A percentile compares a stretch with the other conserved stretches of the same genome.
phyloP scores from a whole-genome alignment of 2,113 vertebrate genomes.

The Barbus barbus region DNA sequence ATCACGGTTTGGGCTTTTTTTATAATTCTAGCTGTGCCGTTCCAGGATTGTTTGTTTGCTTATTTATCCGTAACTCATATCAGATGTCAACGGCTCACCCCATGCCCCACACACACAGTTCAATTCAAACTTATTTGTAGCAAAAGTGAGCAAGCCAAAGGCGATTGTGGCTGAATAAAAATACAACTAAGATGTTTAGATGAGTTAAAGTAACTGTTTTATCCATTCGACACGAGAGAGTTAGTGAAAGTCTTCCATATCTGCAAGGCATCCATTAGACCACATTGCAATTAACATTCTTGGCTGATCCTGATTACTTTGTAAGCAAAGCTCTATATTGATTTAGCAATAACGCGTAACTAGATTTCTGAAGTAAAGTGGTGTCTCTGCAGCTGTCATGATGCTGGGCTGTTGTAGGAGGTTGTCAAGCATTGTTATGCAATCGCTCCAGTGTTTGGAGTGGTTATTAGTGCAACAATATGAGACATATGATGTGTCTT shows the following conservation, averaged over 20 bases:
- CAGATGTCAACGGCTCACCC: constrained; percentile 66
- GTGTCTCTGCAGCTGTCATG: not conserved
- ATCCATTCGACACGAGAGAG: constrained; percentile 23
- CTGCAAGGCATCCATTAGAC: constrained; percentile 43
- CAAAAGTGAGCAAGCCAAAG: not conserved
- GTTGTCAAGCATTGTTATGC: not conserved
- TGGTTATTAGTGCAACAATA: not conserved
- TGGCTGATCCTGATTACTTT: constrained; percentile 28
- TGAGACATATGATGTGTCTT: not conserved
- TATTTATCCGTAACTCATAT: constrained; percentile 54
- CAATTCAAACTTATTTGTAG: constrained; percentile 35
- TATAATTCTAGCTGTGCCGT: constrained; percentile 36
- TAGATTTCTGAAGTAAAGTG: constrained; percentile 3
- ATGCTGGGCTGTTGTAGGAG: not conserved
- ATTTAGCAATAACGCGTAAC: constrained; percentile 26
- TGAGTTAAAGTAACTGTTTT: constrained; percentile 32
- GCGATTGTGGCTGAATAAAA: not conserved
- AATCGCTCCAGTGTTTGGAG: not conserved
- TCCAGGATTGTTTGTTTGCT: constrained; percentile 52
- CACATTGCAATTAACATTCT: constrained; percentile 8
- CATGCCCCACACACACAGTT: constrained; percentile 52
- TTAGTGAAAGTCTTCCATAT: constrained; percentile 50
- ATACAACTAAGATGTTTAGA: not conserved
- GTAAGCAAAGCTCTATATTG: constrained; percentile 10
- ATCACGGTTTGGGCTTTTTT: not conserved